A percentile compares a stretch with the other conserved stretches of the same genome.
phyloP scores from a whole-genome alignment of 2,888 invertebrate species.

The Drosophila nigritarsus region DNA sequence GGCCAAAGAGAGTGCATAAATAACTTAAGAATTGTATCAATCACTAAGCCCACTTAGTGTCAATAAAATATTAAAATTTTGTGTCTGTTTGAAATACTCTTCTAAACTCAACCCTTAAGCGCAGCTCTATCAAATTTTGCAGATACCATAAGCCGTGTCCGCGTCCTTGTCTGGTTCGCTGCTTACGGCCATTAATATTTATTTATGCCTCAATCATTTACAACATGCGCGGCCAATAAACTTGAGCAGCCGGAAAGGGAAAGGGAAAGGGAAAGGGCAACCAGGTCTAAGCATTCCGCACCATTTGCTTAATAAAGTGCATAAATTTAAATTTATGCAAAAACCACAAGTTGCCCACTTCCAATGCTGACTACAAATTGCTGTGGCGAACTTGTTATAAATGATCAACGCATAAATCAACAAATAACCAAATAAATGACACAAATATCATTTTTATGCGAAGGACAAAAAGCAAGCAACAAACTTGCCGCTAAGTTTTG shows the following conservation, averaged over 20 bases:
- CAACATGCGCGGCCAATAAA: conserved; percentile 37
- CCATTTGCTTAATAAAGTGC: conserved; percentile 62
- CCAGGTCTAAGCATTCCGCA: conserved; percentile 33
- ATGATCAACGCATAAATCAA: conserved; percentile 66
- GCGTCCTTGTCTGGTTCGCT: conserved; percentile 2
- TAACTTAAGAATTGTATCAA: neutral
- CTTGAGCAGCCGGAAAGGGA: conserved; percentile 1
- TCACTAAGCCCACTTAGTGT: conserved; percentile 10
- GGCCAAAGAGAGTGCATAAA: neutral
- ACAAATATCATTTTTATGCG: conserved; percentile 68
- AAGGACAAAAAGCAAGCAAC: conserved; percentile 17
- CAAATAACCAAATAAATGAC: conserved; percentile 71
- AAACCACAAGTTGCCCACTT: conserved; percentile 46
- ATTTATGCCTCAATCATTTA: conserved; percentile 66
- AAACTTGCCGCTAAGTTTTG: conserved; percentile 51
- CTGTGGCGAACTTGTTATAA: conserved; percentile 48
- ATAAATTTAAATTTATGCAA: conserved; percentile 69
- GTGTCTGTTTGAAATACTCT: neutral
- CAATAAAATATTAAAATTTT: conserved; percentile 17
- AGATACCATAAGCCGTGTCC: conserved; percentile 25
- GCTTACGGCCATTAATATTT: conserved; percentile 61
- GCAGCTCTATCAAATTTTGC: conserved; percentile 7
- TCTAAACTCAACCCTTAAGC: conserved; percentile 34
- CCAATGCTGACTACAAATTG: conserved; percentile 49
- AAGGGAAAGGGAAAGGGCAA: neutral